Evolutionary conservation across 2,888 invertebrate genomes (phyloP), one percentile per base, ranked within the genome.

Genomic region (Cantharis nigra): DNA sequence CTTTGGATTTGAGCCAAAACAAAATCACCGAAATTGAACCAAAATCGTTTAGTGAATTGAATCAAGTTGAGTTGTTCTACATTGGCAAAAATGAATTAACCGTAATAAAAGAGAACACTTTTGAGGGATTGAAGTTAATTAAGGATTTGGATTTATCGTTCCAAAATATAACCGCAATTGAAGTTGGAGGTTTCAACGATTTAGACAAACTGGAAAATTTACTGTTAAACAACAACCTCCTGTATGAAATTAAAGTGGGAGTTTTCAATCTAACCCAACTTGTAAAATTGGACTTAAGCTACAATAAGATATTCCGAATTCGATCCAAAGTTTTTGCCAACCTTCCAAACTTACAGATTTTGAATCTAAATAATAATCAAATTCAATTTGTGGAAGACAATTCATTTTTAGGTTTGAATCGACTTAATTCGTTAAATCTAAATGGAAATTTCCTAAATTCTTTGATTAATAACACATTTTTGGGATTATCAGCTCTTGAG

Each of bases 391-490:
- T 76, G 1, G 18, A 71, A 4, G 23, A 16, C 7, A 18, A 63
- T 67, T 14, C 72, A n/a, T 76, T 76, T 26, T 30, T 23, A 5
- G 72, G 30, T 4, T 65, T 72, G 13, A 16, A 64, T 23, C 33
- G 14, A 3, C 30, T 74, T 20, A 9, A 16, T 26, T 16, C 26
- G n/a, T 30, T 74, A 9, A 69, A 72, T 64, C 63, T 72, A 49
- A 71, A 30, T 16, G 65, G 16, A 30, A 77, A 77, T 63, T 14
- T 20, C 26, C 20, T 77, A 9, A 28, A n/a, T n/a, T 14, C 7
- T 9, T 65, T 77, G n/a, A 33, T 23, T 16, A 28, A 30, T 14
- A 33, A 71, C 23, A 69, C 74, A 13, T 77, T 77, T 64, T 30
- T n/a, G 23, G 77, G 77, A 23, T 74, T 77, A 28, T 16, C 30